Conservation (phyloP, 1,140 invertebrate genomes). For the Leptinotarsa undecemlineata region DNA sequence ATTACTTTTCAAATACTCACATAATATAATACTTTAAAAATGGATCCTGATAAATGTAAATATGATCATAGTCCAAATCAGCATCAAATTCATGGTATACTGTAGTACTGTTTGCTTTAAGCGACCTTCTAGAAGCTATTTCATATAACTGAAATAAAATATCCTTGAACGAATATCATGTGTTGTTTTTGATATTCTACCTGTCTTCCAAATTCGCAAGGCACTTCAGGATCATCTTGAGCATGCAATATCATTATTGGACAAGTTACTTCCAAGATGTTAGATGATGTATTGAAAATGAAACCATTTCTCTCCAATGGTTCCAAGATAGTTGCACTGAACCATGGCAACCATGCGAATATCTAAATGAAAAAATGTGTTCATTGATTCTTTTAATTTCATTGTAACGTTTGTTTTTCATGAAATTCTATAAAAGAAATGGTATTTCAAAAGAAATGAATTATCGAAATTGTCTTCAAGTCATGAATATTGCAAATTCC, state of each 20-base stretch:
- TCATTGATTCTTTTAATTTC: neutral
- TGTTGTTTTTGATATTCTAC: slow-evolving; percentile 28
- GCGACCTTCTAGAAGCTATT: slow-evolving; percentile 30
- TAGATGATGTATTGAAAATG: slow-evolving; percentile 43
- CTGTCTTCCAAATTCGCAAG: slow-evolving; percentile 46
- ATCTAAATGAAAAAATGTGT: slow-evolving; percentile 27
- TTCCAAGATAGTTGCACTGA: slow-evolving; percentile 64
- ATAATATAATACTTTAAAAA: slow-evolving; percentile 36
- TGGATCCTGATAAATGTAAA: slow-evolving; percentile 43
- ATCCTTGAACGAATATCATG: slow-evolving; percentile 1
- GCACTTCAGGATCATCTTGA: slow-evolving; percentile 49
- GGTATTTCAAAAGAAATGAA: neutral
- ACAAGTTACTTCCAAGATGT: slow-evolving; percentile 41
- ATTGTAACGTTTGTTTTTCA: neutral
- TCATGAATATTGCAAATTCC: too few species aligned
- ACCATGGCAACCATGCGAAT: slow-evolving; percentile 51
- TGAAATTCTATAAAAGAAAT: slow-evolving; percentile 13
- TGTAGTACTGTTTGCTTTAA: slow-evolving; percentile 27
- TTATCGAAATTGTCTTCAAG: neutral
- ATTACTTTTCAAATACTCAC: slow-evolving; percentile 30
- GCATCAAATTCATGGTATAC: slow-evolving; percentile 35
- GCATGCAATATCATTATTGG: slow-evolving; percentile 51
- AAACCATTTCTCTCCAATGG: slow-evolving; percentile 62
- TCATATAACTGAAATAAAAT: slow-evolving; percentile 38
- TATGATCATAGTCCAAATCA: slow-evolving; percentile 36